Conservation (phyloP, 2,888 invertebrate genomes). For the Napeogenes sylphis region DNA sequence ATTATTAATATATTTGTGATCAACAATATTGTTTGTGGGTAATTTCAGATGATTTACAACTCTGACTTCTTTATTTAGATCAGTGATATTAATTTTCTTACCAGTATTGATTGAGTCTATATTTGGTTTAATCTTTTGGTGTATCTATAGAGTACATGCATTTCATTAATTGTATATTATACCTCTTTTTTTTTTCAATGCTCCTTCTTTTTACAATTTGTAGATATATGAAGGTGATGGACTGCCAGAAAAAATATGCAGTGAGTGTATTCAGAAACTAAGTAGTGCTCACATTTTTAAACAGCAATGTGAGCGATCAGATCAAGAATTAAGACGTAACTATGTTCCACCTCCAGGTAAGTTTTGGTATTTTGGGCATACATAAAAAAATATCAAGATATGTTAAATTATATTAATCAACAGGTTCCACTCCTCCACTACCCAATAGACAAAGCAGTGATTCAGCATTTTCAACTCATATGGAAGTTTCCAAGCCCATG, state of each 20-base stretch:
- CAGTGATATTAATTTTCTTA: too few species aligned
- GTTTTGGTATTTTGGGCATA: background rate
- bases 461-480: constrained; percentile 68
- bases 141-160: background rate
- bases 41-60: too few species aligned
- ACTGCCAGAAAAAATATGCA: constrained; percentile 70
- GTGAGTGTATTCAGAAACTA: constrained; percentile 71
- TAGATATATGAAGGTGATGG: constrained; percentile 73
- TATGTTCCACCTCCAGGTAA: constrained; percentile 69
- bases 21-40: too few species aligned
- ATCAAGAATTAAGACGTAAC: constrained; percentile 67
- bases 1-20: too few species aligned
- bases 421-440: constrained; percentile 62
- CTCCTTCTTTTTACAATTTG: background rate
- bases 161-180: too few species aligned
- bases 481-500: constrained; percentile 58
- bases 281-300: constrained; percentile 73
- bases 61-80: too few species aligned
- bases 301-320: constrained; percentile 72
- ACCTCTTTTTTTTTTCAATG: too few species aligned
- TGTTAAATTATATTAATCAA: background rate
- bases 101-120: too few species aligned
- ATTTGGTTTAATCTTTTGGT: too few species aligned
- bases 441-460: constrained; percentile 69
- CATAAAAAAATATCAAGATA: too few species aligned